Percentiles rank a stretch among this genome's conserved stretches.
These are phyloP conservation scores for Solenodon paradoxus DNA, from an alignment of 2,113 vertebrate genomes.

Conservation along the genomic window DNA sequence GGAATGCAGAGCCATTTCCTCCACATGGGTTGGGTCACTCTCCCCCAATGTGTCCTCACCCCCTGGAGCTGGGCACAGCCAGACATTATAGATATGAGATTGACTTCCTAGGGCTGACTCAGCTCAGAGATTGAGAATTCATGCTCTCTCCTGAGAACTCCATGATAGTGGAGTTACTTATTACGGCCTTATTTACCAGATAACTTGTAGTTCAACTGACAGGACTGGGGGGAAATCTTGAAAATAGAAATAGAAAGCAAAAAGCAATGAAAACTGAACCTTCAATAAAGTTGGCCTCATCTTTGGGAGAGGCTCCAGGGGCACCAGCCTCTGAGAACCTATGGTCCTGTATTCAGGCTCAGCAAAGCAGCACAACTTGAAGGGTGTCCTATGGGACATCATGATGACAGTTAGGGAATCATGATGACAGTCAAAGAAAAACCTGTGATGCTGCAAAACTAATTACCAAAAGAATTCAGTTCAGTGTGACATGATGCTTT, in stretches of 20 bases:
- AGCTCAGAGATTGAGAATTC: neutral
- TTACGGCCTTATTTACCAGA: neutral
- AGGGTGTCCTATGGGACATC: neutral
- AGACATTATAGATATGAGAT: conserved; percentile 36
- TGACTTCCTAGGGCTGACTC: conserved; percentile 21
- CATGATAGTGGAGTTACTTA: neutral
- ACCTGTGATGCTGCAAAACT: neutral
- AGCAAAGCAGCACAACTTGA: neutral
- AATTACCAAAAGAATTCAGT: neutral
- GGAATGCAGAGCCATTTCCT: conserved; percentile 73
- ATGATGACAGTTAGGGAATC: neutral
- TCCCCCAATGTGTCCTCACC: neutral
- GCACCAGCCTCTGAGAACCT: neutral
- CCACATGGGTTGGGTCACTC: conserved; percentile 9
- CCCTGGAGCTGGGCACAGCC: conserved; percentile 59
- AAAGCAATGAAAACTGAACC: neutral
- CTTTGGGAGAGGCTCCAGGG: neutral
- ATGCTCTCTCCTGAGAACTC: neutral
- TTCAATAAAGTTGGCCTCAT: neutral
- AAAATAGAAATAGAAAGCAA: neutral
- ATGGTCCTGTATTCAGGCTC: neutral
- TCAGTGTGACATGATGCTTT: neutral
- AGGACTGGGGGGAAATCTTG: neutral
- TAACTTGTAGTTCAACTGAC: neutral
- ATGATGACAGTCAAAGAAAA: neutral